phyloP scores from a whole-genome alignment of 2,888 invertebrate genomes.

The Tryphoninae sp. region DNA sequence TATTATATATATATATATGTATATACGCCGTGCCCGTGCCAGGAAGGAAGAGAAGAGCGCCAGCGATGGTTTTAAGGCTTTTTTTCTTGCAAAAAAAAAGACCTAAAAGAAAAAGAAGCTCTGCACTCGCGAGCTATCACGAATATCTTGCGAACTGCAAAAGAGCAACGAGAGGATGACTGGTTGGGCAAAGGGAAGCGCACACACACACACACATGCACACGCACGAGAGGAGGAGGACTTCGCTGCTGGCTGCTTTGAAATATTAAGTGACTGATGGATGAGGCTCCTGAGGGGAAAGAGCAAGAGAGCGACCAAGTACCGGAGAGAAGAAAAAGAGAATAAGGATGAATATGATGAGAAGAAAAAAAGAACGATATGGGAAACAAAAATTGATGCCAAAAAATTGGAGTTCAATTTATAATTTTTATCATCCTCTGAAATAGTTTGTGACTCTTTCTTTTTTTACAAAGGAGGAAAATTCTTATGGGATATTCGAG shows the following conservation, averaged over 20 bases:
- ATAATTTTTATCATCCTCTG: not conserved
- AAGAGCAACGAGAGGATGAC: conserved; percentile 15
- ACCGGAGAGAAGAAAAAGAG: conserved; percentile 56
- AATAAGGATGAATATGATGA: conserved; percentile 59
- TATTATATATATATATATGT: not conserved
- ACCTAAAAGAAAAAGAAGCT: not conserved
- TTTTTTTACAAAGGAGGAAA: not conserved
- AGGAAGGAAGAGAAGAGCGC: not conserved
- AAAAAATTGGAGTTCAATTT: not conserved
- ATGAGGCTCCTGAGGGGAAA: conserved; percentile 77
- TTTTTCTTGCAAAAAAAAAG: not conserved
- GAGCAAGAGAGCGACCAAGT: conserved; percentile 52
- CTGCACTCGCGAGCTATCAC: conserved; percentile 22
- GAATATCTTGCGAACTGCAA: conserved; percentile 30
- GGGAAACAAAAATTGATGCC: not conserved
- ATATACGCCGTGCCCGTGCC: not conserved
- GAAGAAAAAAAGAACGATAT: conserved; percentile 34
- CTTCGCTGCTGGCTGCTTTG: conserved; percentile 71
- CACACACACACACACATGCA: not conserved
- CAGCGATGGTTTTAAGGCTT: conserved; percentile 31
- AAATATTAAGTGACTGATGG: conserved; percentile 81
- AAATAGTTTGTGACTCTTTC: no score
- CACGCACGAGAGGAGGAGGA: conserved; percentile 30
- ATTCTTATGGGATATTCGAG: conserved; percentile 33
- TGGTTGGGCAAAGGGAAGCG: conserved; percentile 33